Percentiles rank a stretch among this genome's conserved stretches.
phyloP scores from a whole-genome alignment of 2,888 invertebrate genomes.

The Macrophya annulata region DNA sequence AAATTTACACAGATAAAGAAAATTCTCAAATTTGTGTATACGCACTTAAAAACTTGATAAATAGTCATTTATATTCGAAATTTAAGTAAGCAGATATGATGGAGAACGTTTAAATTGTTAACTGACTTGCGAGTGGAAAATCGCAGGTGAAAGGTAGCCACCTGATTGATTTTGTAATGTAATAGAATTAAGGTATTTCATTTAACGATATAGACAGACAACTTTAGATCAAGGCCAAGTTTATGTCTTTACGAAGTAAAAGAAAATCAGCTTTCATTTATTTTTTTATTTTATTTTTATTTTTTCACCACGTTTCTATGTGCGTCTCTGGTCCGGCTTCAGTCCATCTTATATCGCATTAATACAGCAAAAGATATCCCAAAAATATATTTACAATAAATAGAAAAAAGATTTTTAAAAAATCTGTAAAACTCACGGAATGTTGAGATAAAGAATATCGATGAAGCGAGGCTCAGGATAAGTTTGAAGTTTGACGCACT shows the following conservation, averaged over 20 bases:
- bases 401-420: background rate
- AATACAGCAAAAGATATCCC: background rate
- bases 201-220: background rate
- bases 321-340: background rate
- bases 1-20: too few relatives aligned
- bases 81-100: background rate
- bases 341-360: background rate
- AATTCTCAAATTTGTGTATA: background rate
- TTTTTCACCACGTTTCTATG: background rate
- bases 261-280: background rate
- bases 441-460: background rate
- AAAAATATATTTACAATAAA: background rate
- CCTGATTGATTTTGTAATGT: background rate
- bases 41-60: background rate
- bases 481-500: constrained; percentile 52
- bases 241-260: background rate
- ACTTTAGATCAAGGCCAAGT: background rate
- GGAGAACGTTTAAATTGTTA: background rate
- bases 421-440: constrained; percentile 38
- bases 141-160: constrained; percentile 19
- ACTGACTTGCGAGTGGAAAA: constrained; percentile 13
- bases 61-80: background rate
- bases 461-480: constrained; percentile 3
- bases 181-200: background rate
- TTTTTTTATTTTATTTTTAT: too few relatives aligned